Evolutionary conservation across 2,113 vertebrate species (phyloP).

Genomic region (Lucifuga dentata): DNA sequence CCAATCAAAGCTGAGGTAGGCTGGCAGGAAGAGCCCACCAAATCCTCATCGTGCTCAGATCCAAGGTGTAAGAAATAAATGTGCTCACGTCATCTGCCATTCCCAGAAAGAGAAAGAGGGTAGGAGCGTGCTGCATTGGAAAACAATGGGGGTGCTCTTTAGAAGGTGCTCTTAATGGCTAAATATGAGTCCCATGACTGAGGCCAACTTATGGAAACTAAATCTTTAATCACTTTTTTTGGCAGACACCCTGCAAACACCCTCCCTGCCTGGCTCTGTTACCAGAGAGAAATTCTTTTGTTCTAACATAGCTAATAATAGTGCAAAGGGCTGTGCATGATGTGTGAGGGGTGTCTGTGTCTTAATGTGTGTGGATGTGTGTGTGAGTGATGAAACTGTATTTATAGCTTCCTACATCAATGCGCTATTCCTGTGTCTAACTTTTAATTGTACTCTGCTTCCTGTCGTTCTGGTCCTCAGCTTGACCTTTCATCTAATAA

Average conservation of each 20-base stretch:
- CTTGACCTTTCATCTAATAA: slow-evolving; percentile 37
- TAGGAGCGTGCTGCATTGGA: slow-evolving; percentile 25
- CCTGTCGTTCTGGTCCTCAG: slow-evolving; percentile 88
- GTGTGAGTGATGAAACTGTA: slow-evolving; percentile 78
- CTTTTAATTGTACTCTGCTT: slow-evolving; percentile 90
- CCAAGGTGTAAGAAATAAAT: slow-evolving; percentile 71
- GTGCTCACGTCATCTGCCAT: slow-evolving; percentile 61
- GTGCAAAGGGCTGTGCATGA: slow-evolving; percentile 67
- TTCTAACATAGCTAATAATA: slow-evolving; percentile 94
- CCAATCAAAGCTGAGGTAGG: slow-evolving; percentile 46
- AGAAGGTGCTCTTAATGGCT: slow-evolving; percentile 72
- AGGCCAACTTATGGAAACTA: slow-evolving; percentile 86
- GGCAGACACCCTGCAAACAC: slow-evolving; percentile 81
- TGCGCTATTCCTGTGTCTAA: slow-evolving; percentile 80
- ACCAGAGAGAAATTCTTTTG: slow-evolving; percentile 92
- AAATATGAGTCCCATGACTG: slow-evolving; percentile 79
- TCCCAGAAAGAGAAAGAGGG: slow-evolving; percentile 49
- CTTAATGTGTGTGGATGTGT: slow-evolving; percentile 48
- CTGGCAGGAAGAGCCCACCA: slow-evolving; percentile 36
- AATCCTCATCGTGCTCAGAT: slow-evolving; percentile 25
- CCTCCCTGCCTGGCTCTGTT: slow-evolving; percentile 85
- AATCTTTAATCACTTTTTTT: slow-evolving; percentile 87
- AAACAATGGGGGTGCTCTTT: slow-evolving; percentile 71
- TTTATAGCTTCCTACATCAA: slow-evolving; percentile 89
- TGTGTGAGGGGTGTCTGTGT: slow-evolving; percentile 59